phyloP scores from a whole-genome alignment of 1,140 invertebrate genomes.

The Neodiprion fabricii region DNA sequence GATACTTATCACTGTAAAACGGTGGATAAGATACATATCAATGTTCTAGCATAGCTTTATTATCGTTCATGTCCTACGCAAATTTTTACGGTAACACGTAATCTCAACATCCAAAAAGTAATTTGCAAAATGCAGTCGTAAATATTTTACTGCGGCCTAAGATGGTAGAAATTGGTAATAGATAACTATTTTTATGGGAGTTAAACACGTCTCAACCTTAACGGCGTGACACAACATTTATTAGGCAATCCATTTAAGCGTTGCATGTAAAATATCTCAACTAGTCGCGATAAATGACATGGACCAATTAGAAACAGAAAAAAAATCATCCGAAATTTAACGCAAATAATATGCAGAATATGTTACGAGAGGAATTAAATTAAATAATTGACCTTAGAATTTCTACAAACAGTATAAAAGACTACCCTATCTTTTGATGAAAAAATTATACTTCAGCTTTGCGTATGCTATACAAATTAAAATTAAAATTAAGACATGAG shows the following conservation, averaged over 20 bases:
- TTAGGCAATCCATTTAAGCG: neutral
- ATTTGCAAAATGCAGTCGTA: no score
- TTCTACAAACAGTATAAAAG: neutral
- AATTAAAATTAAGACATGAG: neutral
- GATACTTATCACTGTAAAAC: no score
- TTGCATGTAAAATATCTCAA: neutral
- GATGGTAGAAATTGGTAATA: no score
- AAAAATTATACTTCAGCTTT: neutral
- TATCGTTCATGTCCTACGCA: no score
- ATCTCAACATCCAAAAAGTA: no score
- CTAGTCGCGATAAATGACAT: neutral
- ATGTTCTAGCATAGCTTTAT: no score
- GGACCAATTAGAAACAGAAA: neutral
- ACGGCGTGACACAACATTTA: no score
- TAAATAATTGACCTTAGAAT: neutral
- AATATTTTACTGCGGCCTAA: no score
- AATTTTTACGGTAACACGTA: no score
- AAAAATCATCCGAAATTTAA: neutral
- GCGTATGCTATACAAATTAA: neutral
- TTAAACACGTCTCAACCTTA: no score
- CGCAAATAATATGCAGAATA: neutral
- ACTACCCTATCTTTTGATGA: neutral
- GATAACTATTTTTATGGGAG: no score
- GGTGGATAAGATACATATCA: no score
- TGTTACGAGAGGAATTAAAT: neutral